phyloP scores from a whole-genome alignment of 2,888 invertebrate species.

The Drosophila prolongata region DNA sequence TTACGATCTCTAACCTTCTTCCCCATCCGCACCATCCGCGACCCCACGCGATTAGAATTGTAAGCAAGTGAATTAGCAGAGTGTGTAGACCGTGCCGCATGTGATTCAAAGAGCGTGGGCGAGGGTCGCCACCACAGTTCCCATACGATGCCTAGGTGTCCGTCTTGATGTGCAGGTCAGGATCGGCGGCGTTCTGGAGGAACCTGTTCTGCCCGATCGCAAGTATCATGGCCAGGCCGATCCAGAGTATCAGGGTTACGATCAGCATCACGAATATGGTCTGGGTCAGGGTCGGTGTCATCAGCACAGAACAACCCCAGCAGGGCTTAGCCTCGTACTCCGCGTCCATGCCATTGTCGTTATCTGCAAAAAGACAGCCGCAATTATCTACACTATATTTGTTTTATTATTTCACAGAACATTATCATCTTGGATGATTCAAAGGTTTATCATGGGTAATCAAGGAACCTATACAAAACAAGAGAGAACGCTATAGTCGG shows the following conservation, averaged over 20 bases:
- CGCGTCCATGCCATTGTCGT: constrained; percentile 2
- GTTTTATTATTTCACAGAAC: too few species aligned
- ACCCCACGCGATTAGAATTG: constrained; percentile 65
- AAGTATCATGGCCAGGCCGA: constrained; percentile 57
- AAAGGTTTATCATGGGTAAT: too few species aligned
- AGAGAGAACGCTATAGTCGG: too few species aligned
- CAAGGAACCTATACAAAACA: too few species aligned
- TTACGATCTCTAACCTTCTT: constrained; percentile 16
- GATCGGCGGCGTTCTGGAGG: constrained; percentile 35
- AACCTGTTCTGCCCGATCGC: constrained; percentile 45
- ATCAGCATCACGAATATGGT: constrained; percentile 43
- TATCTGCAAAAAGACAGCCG: background rate
- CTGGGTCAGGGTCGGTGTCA: constrained; percentile 48
- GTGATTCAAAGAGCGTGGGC: constrained; percentile 28
- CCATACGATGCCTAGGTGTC: background rate
- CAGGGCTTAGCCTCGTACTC: constrained; percentile 49
- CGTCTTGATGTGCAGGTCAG: constrained; percentile 45
- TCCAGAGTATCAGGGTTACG: constrained; percentile 24
- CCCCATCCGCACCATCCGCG: background rate
- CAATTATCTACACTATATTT: too few species aligned
- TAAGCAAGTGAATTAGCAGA: constrained; percentile 68
- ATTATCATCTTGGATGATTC: too few species aligned
- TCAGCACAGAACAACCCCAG: constrained; percentile 37
- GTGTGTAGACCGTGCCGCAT: constrained; percentile 32
- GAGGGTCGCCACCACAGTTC: constrained; percentile 43